These are phyloP conservation scores for Asarcornis scutulata DNA, from an alignment of 2,113 vertebrate species.

Conservation along the genomic window DNA sequence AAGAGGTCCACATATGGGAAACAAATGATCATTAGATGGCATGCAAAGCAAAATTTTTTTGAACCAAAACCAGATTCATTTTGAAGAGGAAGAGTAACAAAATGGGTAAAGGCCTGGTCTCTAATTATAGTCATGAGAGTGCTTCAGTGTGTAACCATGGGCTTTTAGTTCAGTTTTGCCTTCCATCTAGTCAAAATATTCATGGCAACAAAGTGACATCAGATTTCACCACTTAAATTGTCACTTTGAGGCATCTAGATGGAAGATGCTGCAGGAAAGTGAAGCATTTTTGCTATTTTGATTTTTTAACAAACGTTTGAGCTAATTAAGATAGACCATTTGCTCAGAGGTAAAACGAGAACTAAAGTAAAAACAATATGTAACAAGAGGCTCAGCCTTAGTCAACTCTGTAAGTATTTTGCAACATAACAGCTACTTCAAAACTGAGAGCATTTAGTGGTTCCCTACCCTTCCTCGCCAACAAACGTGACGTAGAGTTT, in stretches of 20 bases:
- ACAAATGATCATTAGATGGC: background rate
- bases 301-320: background rate
- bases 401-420: background rate
- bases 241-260: background rate
- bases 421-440: background rate
- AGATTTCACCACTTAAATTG: background rate
- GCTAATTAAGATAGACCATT: background rate
- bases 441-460: background rate
- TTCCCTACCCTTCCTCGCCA: conserved; percentile 93
- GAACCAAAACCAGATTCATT: background rate
- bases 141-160: background rate
- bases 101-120: background rate
- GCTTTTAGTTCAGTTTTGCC: background rate
- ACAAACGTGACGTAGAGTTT: conserved; percentile 97
- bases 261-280: background rate
- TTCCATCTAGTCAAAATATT: background rate
- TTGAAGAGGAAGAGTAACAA: background rate
- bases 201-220: background rate
- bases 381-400: background rate
- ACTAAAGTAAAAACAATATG: background rate
- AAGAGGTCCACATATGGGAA: background rate
- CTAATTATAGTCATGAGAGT: background rate
- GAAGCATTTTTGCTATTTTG: background rate
- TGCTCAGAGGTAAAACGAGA: background rate
- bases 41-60: background rate